phyloP scores from a whole-genome alignment of 2,113 vertebrate species.

The Caretta caretta region DNA sequence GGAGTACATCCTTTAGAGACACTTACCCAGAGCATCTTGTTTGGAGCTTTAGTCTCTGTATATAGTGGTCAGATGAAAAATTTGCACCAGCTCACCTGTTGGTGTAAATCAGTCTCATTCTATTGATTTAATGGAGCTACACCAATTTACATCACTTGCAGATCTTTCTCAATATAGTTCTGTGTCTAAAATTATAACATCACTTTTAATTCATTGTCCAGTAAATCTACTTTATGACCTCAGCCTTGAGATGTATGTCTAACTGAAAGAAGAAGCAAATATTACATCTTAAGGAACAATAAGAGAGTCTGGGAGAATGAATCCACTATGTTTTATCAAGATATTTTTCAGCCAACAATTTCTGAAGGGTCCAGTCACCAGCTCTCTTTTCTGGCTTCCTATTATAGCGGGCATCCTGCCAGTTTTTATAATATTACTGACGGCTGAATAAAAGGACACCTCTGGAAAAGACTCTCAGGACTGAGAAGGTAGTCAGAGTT shows the following conservation, averaged over 20 bases:
- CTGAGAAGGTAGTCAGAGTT: background rate
- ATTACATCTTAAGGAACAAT: background rate
- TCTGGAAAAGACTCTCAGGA: background rate
- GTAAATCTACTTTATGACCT: background rate
- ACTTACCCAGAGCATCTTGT: background rate
- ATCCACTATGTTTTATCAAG: accelerated
- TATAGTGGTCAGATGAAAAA: background rate
- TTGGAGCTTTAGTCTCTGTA: background rate
- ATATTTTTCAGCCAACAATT: background rate
- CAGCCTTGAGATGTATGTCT: background rate
- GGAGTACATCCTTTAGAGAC: background rate
- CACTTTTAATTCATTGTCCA: background rate
- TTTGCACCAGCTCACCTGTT: background rate
- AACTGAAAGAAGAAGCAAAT: background rate
- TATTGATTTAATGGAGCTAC: background rate
- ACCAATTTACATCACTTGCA: background rate
- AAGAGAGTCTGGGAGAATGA: accelerated
- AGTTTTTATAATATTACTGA: background rate
- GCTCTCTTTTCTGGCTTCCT: background rate
- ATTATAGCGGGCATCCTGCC: too few species aligned
- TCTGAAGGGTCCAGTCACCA: background rate
- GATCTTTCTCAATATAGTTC: background rate
- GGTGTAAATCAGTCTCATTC: background rate
- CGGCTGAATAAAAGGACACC: background rate
- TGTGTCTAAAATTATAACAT: background rate